Evolutionary conservation across 2,888 invertebrate genomes (phyloP).

Genomic region (Acronicta leporina): DNA sequence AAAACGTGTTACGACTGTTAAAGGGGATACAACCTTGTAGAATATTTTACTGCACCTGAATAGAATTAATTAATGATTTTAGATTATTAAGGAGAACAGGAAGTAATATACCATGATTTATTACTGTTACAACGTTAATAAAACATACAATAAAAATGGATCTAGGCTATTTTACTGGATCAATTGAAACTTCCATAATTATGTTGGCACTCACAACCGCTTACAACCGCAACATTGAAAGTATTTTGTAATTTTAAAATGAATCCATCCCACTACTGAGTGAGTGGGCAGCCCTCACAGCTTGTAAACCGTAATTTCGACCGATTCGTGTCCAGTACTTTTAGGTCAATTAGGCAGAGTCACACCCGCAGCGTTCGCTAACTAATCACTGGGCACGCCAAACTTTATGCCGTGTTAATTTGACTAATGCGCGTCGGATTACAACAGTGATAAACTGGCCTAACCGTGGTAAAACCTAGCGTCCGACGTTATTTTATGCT

Average conservation of each 20-base stretch:
- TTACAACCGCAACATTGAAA: no score
- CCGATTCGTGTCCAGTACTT: conserved; percentile 88
- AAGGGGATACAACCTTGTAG: background rate
- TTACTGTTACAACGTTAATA: no score
- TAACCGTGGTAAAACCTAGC: conserved; percentile 65
- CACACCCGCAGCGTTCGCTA: conserved; percentile 78
- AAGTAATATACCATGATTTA: no score
- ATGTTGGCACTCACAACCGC: no score
- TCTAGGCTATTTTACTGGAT: no score
- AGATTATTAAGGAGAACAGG: no score
- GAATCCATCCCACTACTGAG: conserved; percentile 2
- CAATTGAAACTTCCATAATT: no score
- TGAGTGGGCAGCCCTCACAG: conserved; percentile 73
- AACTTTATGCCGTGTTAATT: conserved; percentile 89
- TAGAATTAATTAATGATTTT: no score
- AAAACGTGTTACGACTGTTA: conserved; percentile 16
- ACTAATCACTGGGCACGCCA: conserved; percentile 86
- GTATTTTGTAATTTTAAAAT: background rate
- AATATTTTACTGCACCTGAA: background rate
- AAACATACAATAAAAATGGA: no score
- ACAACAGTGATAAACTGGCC: conserved; percentile 78
- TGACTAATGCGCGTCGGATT: conserved; percentile 87
- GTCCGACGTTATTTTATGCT: conserved; percentile 73
- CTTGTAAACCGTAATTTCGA: conserved; percentile 81
- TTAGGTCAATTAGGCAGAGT: conserved; percentile 89